phyloP scores from a whole-genome alignment of 2,113 vertebrate genomes.

The Chloroceryle aenea region DNA sequence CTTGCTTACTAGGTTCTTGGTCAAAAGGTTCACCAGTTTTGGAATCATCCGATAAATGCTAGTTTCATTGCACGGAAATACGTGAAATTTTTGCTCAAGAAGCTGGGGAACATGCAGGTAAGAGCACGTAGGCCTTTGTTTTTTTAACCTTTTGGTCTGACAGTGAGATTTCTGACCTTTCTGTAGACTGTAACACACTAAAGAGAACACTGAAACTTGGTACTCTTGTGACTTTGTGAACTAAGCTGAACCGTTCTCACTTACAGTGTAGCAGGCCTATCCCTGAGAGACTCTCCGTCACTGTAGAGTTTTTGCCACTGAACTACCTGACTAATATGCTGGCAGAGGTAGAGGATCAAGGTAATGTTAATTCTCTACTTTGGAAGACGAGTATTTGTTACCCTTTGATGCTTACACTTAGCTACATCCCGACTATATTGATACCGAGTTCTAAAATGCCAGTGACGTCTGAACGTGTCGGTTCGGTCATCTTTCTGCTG shows the following conservation, averaged over 20 bases:
- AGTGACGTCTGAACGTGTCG: not conserved
- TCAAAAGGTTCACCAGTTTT: slow-evolving; percentile 82
- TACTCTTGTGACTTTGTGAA: not conserved
- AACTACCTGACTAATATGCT: slow-evolving; percentile 86
- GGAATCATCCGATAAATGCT: slow-evolving; percentile 89
- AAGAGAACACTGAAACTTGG: not conserved
- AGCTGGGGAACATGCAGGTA: slow-evolving; percentile 81
- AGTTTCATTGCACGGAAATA: slow-evolving; percentile 87
- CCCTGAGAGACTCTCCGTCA: slow-evolving; percentile 72
- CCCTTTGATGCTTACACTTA: not conserved
- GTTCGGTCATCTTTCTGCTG: not conserved
- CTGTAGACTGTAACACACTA: not conserved
- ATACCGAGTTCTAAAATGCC: not conserved
- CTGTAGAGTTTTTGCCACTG: slow-evolving; percentile 89
- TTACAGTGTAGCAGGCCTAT: slow-evolving; percentile 74
- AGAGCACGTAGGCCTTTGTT: not conserved
- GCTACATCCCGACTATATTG: not conserved
- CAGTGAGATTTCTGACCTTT: not conserved
- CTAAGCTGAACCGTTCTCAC: not conserved
- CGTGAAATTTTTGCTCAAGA: slow-evolving; percentile 80
- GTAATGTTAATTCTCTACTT: slow-evolving; percentile 61
- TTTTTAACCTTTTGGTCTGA: not conserved
- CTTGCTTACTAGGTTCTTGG: slow-evolving; percentile 77
- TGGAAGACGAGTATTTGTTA: not conserved
- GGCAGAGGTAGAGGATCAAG: slow-evolving; percentile 84